A percentile compares a stretch with the other conserved stretches of the same genome.
phyloP scores from a whole-genome alignment of 1,140 invertebrate species.

The Philopotamus ludificatus region DNA sequence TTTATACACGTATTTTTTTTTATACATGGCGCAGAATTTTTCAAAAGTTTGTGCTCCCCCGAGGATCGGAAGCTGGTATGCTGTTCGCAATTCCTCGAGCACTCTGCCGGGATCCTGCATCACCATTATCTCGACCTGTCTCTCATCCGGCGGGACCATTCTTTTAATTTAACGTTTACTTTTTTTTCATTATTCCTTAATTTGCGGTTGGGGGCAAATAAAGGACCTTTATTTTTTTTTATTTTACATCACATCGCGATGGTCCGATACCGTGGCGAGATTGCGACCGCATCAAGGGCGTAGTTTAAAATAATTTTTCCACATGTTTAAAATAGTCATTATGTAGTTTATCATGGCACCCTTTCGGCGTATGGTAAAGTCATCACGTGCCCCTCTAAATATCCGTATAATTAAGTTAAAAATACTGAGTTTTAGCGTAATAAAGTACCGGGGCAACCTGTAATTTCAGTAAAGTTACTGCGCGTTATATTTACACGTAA shows the following conservation, averaged over 20 bases:
- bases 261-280: too few species aligned
- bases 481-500: background rate
- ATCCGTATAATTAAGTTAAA: slow-evolving; percentile 22
- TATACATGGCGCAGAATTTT: too few species aligned
- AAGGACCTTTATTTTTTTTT: too few species aligned
- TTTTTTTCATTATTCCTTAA: background rate
- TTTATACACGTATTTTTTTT: too few species aligned
- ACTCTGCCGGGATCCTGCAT: background rate
- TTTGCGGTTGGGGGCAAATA: background rate
- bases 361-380: slow-evolving; percentile 7
- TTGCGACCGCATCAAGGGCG: too few species aligned
- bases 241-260: too few species aligned
- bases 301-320: background rate
- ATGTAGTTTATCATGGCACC: background rate
- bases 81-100: too few species aligned
- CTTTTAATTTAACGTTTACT: background rate
- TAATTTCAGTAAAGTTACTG: slow-evolving; percentile 15
- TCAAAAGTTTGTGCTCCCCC: too few species aligned
- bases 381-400: slow-evolving; percentile 13
- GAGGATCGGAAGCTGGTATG: too few species aligned
- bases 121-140: slow-evolving; percentile 1
- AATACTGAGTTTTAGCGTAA: slow-evolving; percentile 1
- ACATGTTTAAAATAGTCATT: background rate
- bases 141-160: background rate
- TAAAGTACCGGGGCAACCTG: slow-evolving; percentile 5